A percentile compares a stretch with the other conserved stretches of the same genome.
phyloP scores from a whole-genome alignment of 2,888 invertebrate species.

The Drosophila borealis region DNA sequence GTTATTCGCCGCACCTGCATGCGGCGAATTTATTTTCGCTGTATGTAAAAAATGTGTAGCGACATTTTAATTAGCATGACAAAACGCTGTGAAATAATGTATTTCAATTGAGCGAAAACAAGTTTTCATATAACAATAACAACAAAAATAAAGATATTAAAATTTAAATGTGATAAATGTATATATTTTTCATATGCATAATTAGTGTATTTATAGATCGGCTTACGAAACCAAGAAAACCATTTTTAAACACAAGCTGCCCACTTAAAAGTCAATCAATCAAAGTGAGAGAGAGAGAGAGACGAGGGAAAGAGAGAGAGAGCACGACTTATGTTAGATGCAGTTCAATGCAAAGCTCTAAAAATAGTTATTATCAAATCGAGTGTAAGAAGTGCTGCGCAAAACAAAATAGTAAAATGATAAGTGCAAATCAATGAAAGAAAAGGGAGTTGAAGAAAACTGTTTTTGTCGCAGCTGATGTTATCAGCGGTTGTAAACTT shows the following conservation, averaged over 20 bases:
- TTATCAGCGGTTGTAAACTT: conserved; percentile 23
- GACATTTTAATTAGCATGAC: conserved; percentile 35
- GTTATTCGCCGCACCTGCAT: conserved; percentile 22
- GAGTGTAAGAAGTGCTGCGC: conserved; percentile 34
- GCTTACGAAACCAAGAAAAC: conserved; percentile 50
- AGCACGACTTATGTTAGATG: background rate
- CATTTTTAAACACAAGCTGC: conserved; percentile 22
- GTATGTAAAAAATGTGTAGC: conserved; percentile 4
- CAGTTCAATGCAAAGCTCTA: conserved; percentile 49
- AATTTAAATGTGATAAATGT: conserved; percentile 42
- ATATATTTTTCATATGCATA: conserved; percentile 19
- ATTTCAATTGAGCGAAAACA: conserved; percentile 39
- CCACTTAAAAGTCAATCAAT: conserved; percentile 46
- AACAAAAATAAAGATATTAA: conserved; percentile 43
- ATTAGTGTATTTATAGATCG: conserved; percentile 37
- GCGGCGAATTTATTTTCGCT: conserved; percentile 15
- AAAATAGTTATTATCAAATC: conserved; percentile 69
- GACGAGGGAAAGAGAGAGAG: background rate
- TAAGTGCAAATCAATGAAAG: conserved; percentile 28
- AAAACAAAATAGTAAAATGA: conserved; percentile 36
- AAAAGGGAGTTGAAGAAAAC: conserved; percentile 22
- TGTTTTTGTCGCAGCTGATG: conserved; percentile 4
- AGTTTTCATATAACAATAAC: conserved; percentile 40
- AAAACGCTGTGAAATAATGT: conserved; percentile 28
- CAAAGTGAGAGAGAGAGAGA: background rate